phyloP scores from a whole-genome alignment of 2,888 invertebrate genomes.

The Parnassius mnemosyne region DNA sequence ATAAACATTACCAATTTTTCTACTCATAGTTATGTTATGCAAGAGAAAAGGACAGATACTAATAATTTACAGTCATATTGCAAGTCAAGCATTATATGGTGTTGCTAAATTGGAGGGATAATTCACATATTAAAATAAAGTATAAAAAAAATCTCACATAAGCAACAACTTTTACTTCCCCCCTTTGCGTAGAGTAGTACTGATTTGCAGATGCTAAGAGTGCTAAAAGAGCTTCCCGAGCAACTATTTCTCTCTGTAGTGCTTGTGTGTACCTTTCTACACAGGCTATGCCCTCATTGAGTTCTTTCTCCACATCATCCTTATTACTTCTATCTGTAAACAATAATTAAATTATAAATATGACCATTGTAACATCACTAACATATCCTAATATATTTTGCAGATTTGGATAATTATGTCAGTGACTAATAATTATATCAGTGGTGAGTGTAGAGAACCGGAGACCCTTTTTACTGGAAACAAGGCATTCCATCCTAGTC shows the following conservation, averaged over 20 bases:
- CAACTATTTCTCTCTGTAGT: conserved; percentile 90
- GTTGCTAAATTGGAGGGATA: background rate
- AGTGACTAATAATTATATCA: too few relatives aligned
- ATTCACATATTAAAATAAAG: background rate
- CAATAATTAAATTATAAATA: conserved; percentile 6
- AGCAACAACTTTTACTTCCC: conserved; percentile 97
- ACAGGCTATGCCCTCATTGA: conserved; percentile 89
- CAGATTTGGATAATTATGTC: too few relatives aligned
- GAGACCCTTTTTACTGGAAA: too few relatives aligned
- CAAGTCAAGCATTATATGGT: too few relatives aligned
- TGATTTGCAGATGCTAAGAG: conserved; percentile 89
- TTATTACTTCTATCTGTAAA: conserved; percentile 88
- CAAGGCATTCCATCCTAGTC: too few relatives aligned
- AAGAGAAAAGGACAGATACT: too few relatives aligned
- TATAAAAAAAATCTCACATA: conserved; percentile 85
- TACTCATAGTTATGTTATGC: too few relatives aligned
- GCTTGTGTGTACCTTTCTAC: conserved; percentile 91
- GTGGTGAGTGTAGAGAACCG: too few relatives aligned
- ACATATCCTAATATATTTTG: too few relatives aligned
- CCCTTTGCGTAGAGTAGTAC: conserved; percentile 93
- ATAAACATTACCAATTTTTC: too few relatives aligned
- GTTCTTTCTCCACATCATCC: conserved; percentile 92
- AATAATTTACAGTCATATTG: too few relatives aligned
- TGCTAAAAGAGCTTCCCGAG: conserved; percentile 88
- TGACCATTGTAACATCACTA: too few relatives aligned